Evolutionary conservation across 2,888 invertebrate genomes (phyloP), one percentile per base, ranked within the genome.

Genomic region (Epirrita christyi): DNA sequence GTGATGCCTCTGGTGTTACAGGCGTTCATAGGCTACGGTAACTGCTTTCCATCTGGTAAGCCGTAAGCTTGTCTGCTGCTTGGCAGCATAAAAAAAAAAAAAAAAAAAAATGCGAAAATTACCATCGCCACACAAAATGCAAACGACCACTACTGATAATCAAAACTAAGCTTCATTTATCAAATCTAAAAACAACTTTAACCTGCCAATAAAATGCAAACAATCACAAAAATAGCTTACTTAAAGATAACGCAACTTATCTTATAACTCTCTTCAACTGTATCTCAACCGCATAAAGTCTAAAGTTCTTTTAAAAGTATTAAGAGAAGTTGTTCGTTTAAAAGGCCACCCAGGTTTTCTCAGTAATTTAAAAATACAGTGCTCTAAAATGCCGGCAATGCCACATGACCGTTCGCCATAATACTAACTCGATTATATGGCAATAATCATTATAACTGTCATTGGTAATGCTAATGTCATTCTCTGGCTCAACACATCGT

Each of bases 261-360:
- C 10, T 2, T 27, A n/a, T n/a, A 50, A 41, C 13, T 10, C 7
- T 72, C 66, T 55, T 63, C 45, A 52, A 48, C 58, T 64, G 66
- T 79, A 67, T n/a, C 0, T 0, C 15, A 9, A n/a, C 6, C 10
- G 4, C 0, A 1, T 65, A 56, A 49, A 46, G 42, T 38, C 15
- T 21, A 42, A 58, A 51, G 4, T 43, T 0, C 2, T 13, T 27
- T 1, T 4, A 27, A 28, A 38, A 29, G 49, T 34, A 11, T 2
- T 42, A 28, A 8, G 8, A n/a, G 40, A 43, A 14, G 11, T 66
- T 62, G 53, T 34, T 36, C 27, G 41, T 38, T 9, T 47, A n/a
- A 64, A 67, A 67, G 81, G 70, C 88, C 88, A 88, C 88, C 87
- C 87, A 86, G 61, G 76, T 68, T 73, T 83, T 79, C 82, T 76